phyloP scores from a whole-genome alignment of 2,888 invertebrate species.

The Mylabris sibirica region DNA sequence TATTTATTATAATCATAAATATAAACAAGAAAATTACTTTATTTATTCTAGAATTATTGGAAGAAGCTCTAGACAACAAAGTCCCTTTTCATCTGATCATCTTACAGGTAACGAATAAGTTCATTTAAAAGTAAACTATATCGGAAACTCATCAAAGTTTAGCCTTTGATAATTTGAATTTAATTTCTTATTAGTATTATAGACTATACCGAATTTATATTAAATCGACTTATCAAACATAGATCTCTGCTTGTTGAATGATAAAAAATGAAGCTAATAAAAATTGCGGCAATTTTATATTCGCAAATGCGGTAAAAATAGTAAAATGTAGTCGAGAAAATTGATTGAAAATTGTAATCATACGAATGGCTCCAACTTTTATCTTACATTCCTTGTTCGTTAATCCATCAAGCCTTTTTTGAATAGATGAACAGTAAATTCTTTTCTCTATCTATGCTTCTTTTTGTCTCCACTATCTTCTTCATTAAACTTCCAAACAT shows the following conservation, averaged over 20 bases:
- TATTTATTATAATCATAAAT: background rate
- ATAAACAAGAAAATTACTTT: constrained; percentile 25
- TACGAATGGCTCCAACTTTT: background rate
- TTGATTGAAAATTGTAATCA: background rate
- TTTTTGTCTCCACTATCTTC: too few relatives aligned
- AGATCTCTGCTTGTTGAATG: too few relatives aligned
- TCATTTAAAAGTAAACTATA: background rate
- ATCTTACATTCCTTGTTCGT: background rate
- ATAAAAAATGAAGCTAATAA: too few relatives aligned
- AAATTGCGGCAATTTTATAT: background rate
- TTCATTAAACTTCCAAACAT: too few relatives aligned
- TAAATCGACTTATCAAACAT: background rate
- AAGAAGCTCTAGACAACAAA: constrained; percentile 39
- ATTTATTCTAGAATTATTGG: constrained; percentile 48
- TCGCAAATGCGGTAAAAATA: background rate
- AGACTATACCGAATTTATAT: background rate
- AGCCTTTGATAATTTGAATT: constrained; percentile 18
- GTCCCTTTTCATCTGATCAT: constrained; percentile 47
- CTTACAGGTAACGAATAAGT: constrained; percentile 49
- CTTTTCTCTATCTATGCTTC: too few relatives aligned
- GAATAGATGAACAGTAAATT: background rate
- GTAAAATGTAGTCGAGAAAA: background rate
- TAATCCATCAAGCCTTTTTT: background rate
- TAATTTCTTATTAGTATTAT: constrained; percentile 1
- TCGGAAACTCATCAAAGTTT: background rate